Percentiles rank a stretch among this genome's conserved stretches.
Evolutionary conservation across 1,140 invertebrate genomes (phyloP).

Genomic region (Zophobas atratus): DNA sequence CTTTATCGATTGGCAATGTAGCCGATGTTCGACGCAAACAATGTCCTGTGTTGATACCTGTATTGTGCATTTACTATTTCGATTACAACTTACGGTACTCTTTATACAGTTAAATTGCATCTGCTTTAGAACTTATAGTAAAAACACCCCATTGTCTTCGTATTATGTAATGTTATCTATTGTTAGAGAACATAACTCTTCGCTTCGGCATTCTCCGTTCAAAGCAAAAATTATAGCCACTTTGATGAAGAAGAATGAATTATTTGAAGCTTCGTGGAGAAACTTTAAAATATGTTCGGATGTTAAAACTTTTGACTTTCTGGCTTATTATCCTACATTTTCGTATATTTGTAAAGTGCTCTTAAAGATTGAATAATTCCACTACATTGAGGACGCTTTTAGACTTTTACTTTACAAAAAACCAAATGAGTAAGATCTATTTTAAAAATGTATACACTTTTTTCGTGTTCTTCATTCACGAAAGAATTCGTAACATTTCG

Average conservation of each 20-base stretch:
- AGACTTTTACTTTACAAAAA: background rate
- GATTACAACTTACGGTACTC: background rate
- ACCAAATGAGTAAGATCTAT: background rate
- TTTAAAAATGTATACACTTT: background rate
- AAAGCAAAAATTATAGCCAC: background rate
- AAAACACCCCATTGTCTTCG: background rate
- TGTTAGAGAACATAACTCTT: background rate
- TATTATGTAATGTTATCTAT: background rate
- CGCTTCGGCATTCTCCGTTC: background rate
- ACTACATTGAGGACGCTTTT: background rate
- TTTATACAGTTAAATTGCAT: background rate
- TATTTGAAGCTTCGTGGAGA: background rate
- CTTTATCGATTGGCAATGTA: too few species aligned
- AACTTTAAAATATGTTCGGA: background rate
- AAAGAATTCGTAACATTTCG: background rate
- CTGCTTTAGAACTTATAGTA: background rate
- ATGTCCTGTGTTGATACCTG: too few species aligned
- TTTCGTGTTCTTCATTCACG: background rate
- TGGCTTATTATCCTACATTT: background rate
- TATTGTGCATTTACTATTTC: too few species aligned
- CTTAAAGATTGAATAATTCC: background rate
- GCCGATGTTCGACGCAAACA: too few species aligned
- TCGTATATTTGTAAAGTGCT: background rate
- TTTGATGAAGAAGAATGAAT: background rate
- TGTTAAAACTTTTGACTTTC: background rate